Evolutionary conservation across 2,888 invertebrate species (phyloP).

Genomic region (Leptura quadrifasciata): DNA sequence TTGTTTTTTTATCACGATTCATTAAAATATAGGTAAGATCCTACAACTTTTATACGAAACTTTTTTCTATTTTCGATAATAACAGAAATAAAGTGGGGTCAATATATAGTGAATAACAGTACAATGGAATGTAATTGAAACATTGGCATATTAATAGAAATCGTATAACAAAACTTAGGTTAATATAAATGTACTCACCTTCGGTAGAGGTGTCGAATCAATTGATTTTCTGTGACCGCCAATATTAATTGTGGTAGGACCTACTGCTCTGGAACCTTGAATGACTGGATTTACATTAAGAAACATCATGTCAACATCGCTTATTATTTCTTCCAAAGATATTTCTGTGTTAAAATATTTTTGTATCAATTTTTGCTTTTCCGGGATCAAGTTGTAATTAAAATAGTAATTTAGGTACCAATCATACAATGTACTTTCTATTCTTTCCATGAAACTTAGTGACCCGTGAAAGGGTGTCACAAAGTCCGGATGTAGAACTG

Average conservation of each 20-base stretch:
- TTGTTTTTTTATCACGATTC: too few relatives aligned
- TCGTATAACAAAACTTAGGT: too few relatives aligned
- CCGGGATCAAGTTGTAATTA: background rate
- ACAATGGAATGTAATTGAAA: too few relatives aligned
- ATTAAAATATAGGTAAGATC: too few relatives aligned
- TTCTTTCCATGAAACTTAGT: slow-evolving; percentile 69
- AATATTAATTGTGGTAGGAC: slow-evolving; percentile 61
- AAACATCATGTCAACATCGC: slow-evolving; percentile 60
- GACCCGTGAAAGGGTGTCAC: slow-evolving; percentile 15
- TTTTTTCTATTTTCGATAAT: too few relatives aligned
- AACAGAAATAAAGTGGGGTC: too few relatives aligned
- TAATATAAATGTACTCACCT: slow-evolving; percentile 49
- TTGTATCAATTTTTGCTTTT: background rate
- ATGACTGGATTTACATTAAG: slow-evolving; percentile 64
- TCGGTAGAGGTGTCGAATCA: slow-evolving; percentile 50
- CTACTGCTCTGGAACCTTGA: slow-evolving; percentile 58
- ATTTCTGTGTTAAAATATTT: slow-evolving; percentile 43
- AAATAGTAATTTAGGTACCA: background rate
- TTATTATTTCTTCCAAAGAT: slow-evolving; percentile 47
- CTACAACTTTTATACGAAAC: too few relatives aligned
- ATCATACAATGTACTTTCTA: slow-evolving; percentile 47
- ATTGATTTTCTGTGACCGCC: slow-evolving; percentile 26
- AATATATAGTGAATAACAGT: too few relatives aligned
- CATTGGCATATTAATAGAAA: too few relatives aligned
- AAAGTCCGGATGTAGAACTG: slow-evolving; percentile 52